Evolutionary conservation across 2,113 vertebrate species (phyloP).

Genomic region (Struthio camelus): DNA sequence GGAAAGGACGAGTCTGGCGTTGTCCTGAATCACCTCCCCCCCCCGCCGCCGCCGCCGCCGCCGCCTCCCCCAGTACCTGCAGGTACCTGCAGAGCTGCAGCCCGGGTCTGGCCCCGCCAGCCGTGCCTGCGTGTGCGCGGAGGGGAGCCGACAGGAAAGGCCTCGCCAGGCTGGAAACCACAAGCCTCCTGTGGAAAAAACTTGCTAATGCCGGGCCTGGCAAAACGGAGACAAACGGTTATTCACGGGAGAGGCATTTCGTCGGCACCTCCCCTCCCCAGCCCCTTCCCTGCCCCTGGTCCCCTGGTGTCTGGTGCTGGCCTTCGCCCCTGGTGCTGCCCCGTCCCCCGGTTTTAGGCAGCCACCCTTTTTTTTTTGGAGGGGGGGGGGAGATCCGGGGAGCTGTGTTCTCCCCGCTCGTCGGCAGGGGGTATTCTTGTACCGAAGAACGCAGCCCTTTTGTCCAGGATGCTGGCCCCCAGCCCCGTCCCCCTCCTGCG

Average conservation of each 20-base stretch:
- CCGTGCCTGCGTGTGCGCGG: not conserved
- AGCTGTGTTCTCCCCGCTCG: conserved; percentile 45
- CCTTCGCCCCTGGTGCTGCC: too few species aligned
- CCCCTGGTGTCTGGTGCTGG: too few species aligned
- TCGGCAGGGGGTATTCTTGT: conserved; percentile 63
- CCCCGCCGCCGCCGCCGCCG: too few species aligned
- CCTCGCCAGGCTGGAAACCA: not conserved
- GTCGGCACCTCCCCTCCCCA: not conserved
- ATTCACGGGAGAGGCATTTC: not conserved
- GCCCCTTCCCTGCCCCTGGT: too few species aligned
- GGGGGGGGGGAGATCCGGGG: not conserved
- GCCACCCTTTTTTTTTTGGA: not conserved
- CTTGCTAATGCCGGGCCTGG: not conserved
- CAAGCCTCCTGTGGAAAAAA: not conserved
- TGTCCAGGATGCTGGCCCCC: not conserved
- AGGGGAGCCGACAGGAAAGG: not conserved
- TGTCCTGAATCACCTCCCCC: not conserved
- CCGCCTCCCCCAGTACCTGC: too few species aligned
- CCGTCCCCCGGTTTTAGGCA: not conserved
- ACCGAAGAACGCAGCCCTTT: conserved; percentile 32
- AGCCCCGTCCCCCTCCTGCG: not conserved
- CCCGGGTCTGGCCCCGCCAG: too few species aligned
- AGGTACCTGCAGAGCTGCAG: not conserved
- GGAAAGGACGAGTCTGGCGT: not conserved
- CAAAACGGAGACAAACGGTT: not conserved